phyloP scores from a whole-genome alignment of 2,113 vertebrate genomes.

The Pygoscelis antarcticus region DNA sequence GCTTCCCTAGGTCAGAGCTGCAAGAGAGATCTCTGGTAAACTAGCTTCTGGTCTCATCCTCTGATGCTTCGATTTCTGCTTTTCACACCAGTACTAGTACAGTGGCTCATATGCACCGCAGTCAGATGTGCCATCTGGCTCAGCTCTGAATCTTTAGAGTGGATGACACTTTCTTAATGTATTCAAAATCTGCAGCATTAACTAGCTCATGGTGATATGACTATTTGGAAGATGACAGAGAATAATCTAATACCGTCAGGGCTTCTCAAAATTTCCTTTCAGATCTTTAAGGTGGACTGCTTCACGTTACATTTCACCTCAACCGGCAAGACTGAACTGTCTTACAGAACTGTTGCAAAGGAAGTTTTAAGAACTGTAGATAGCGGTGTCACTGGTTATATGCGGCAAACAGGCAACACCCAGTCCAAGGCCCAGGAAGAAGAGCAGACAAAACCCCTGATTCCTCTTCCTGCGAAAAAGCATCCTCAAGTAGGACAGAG shows the following conservation, averaged over 20 bases:
- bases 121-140: conserved; percentile 24
- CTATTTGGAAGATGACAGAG: neutral
- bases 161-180: neutral
- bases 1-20: neutral
- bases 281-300: neutral
- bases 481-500: neutral
- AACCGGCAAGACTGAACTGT: neutral
- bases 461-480: neutral
- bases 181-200: neutral
- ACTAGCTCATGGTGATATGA: neutral
- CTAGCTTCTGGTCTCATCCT: neutral
- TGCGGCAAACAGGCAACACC: rapidly evolving
- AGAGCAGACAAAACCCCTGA: neutral
- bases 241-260: neutral
- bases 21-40: neutral
- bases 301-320: neutral
- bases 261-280: neutral
- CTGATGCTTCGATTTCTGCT: neutral
- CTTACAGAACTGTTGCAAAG: neutral
- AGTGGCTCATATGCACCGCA: neutral
- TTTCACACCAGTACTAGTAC: neutral
- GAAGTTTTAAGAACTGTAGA: neutral
- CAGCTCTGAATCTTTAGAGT: neutral
- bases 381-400: too few species aligned
- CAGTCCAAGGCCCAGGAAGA: neutral